Base-by-base conservation (phyloP, 2,113 vertebrate genomes). In the Hypomesus transpacificus region DNA sequence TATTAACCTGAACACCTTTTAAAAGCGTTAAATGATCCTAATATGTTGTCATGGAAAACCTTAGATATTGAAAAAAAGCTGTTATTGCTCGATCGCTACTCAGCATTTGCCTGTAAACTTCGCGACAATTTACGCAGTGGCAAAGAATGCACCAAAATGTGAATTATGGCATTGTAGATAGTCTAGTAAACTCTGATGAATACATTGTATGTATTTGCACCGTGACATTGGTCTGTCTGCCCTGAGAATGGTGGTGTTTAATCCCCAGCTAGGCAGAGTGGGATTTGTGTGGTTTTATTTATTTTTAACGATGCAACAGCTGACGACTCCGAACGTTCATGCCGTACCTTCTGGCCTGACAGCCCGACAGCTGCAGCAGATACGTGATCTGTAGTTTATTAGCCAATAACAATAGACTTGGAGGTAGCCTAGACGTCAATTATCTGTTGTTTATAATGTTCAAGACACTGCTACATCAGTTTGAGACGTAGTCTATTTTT, bases 241-340 rank as follows among this genome's bases (percentile, higher is more conserved):
- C 75, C 69, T 17, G 67, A 50, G 70, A 71, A 67, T 24, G 57
- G 20, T 80, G 82, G 53, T 62, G 77, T 89, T 89, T 87, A 92
- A 90, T 88, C 89, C 85, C 76, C 62, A 53, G 79, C 66, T 66
- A 83, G 80, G 58, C 16, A 52, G 51, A 59, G 73, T 86, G 84
- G 84, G 84, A 91, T 90, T 87, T 90, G 85, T 88, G 81, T 79
- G 84, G 86, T 89, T 91, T 90, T 86, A 87, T 90, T 88, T 91
- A 89, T 91, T 88, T 90, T 91, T 88, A 91, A 89, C 84, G 73
- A 80, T 80, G 87, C 86, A 90, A 92, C 90, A 90, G 90, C 88
- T 89, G 90, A 90, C 83, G 70, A 85, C 85, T 86, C 74, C 20
- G 71, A 79, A 80, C 79, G 87, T 85, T 74, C 85, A 82, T 85